Evolutionary conservation across 2,797 vertebrate genomes (phyloP), one percentile per base, ranked within the genome.

Genomic region (Margarornis squamiger): DNA sequence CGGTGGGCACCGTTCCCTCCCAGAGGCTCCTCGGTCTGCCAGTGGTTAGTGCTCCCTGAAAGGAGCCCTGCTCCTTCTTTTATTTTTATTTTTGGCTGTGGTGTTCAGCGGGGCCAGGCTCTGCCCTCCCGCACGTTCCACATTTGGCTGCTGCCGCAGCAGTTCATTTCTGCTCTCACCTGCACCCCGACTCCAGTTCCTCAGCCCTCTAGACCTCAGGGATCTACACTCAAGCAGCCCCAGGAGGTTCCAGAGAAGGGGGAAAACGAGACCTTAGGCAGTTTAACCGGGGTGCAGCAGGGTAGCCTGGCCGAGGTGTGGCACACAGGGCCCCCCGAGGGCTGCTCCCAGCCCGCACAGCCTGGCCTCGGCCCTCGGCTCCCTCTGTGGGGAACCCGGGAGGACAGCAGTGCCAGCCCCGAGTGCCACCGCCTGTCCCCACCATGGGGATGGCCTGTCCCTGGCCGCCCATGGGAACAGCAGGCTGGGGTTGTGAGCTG

Each of bases 101-200:
- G 10, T 22, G 61, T 24, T 66, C 26, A 2, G 6, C 3, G 3
- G n/a, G 67, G 58, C 65, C 54, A 2, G 30, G 74, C 74, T 81
- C 55, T 46, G 72, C 58, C 83, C 65, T 68, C 68, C 26, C 0
- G 0, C 76, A 22, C 2, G 0, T 57, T 83, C 11, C 80, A 29
- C 38, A 43, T 12, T 3, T 3, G 0, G 29, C 54, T 73, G 26
- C 46, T 5, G 0, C 24, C 7, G 0, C 21, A 27, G 32, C 4
- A 0, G 5, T 41, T 63, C 13, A 12, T 62, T 76, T 86, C 70
- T 34, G 54, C 7, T 4, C 43, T 68, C 45, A 9, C 49, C 34
- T 4, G 5, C 11, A 12, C 6, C 14, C 14, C 6, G 0, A 52
- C 17, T 39, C 5, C 14, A 3, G 3, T 5, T 24, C 54, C 57